These are phyloP conservation scores for Myxocyprinus asiaticus DNA, from an alignment of 2,113 vertebrate species.

Conservation along the genomic window DNA sequence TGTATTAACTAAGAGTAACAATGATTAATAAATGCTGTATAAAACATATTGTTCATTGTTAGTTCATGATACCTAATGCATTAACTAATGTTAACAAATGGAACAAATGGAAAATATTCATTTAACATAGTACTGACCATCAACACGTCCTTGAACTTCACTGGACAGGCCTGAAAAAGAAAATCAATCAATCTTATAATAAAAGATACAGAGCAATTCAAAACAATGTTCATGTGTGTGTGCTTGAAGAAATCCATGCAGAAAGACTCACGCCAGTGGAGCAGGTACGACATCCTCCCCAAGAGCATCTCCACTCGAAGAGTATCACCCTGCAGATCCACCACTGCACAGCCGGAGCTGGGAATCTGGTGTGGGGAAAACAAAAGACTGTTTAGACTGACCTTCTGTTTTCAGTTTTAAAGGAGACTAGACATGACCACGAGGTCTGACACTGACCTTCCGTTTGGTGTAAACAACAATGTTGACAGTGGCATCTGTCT, in stretches of 20 bases:
- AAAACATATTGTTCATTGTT: no score
- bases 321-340: slow-evolving; percentile 76
- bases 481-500: slow-evolving; percentile 83
- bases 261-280: slow-evolving; percentile 82
- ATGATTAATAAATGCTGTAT: no score
- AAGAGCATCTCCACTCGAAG: slow-evolving; percentile 82
- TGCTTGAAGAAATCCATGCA: no score
- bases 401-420: no score
- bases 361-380: slow-evolving; percentile 66
- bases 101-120: not conserved
- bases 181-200: not conserved
- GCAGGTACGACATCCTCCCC: slow-evolving; percentile 83
- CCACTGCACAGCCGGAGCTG: slow-evolving; percentile 75
- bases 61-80: no score
- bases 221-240: not conserved
- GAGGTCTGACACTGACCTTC: slow-evolving; percentile 66
- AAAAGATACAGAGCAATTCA: not conserved
- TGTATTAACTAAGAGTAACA: no score
- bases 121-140: slow-evolving; percentile 74
- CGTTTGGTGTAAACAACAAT: slow-evolving; percentile 88
- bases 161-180: slow-evolving; percentile 77
- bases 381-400: not conserved
- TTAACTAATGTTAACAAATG: no score
- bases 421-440: no score
- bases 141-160: slow-evolving; percentile 77